A percentile compares a stretch with the other conserved stretches of the same genome.
phyloP scores from a whole-genome alignment of 2,888 invertebrate genomes.

The Tetranychus truncatus region DNA sequence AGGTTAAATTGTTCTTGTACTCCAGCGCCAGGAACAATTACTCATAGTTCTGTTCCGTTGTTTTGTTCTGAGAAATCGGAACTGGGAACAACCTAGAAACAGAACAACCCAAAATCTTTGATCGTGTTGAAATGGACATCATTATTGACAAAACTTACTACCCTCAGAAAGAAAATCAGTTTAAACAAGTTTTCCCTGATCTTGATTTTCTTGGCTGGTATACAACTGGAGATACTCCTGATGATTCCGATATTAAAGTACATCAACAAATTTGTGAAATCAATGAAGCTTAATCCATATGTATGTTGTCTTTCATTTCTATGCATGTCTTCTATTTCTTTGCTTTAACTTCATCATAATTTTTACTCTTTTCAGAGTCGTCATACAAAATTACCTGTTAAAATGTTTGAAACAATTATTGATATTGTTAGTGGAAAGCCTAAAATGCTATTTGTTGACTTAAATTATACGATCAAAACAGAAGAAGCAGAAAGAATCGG shows the following conservation, averaged over 20 bases:
- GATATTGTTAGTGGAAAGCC: slow-evolving; percentile 76
- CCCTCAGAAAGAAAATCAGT: slow-evolving; percentile 74
- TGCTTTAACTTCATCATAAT: background rate
- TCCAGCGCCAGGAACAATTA: too few relatives aligned
- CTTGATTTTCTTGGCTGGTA: slow-evolving; percentile 98
- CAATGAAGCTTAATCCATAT: slow-evolving; percentile 72
- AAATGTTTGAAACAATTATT: slow-evolving; percentile 82
- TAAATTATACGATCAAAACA: slow-evolving; percentile 81
- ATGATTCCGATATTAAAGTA: slow-evolving; percentile 66
- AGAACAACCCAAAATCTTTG: too few relatives aligned
- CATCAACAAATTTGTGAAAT: slow-evolving; percentile 90
- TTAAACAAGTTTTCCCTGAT: slow-evolving; percentile 94
- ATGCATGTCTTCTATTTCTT: too few relatives aligned
- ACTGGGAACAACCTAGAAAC: too few relatives aligned
- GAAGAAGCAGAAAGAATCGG: slow-evolving; percentile 97
- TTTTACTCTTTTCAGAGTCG: slow-evolving; percentile 10
- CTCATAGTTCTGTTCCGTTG: too few relatives aligned
- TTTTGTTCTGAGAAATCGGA: too few relatives aligned
- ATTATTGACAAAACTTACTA: slow-evolving; percentile 88
- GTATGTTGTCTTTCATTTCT: slow-evolving; percentile 3
- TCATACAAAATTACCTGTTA: slow-evolving; percentile 47
- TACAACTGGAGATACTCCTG: slow-evolving; percentile 69
- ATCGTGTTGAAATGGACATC: slow-evolving; percentile 49
- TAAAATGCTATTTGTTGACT: slow-evolving; percentile 77
- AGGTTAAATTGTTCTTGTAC: too few relatives aligned